These are phyloP conservation scores for Tenthredo amoena DNA, from an alignment of 2,888 invertebrate genomes.

Conservation along the genomic window DNA sequence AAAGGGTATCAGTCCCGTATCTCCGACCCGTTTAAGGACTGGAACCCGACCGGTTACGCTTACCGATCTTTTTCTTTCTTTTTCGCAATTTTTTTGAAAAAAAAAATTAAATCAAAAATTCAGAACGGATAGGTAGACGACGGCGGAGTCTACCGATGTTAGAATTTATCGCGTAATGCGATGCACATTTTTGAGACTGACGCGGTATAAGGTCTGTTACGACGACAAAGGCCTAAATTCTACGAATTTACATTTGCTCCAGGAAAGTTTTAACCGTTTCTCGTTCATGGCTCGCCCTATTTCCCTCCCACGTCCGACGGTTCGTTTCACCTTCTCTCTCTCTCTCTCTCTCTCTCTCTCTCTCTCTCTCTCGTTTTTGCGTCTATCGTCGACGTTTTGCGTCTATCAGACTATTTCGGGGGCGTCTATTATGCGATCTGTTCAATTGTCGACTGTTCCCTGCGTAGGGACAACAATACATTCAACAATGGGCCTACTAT, in stretches of 20 bases:
- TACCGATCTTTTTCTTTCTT: neutral
- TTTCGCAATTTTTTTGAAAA: neutral
- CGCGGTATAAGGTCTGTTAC: constrained; percentile 11
- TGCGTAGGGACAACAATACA: constrained; percentile 33
- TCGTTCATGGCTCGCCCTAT: constrained; percentile 23
- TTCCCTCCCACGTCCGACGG: neutral
- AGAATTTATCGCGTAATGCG: constrained; percentile 48
- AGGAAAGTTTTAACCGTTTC: constrained; percentile 31
- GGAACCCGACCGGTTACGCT: neutral
- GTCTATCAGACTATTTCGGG: constrained; percentile 50
- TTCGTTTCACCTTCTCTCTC: neutral
- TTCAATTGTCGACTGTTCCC: constrained; percentile 47
- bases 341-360: neutral
- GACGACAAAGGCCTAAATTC: constrained; percentile 47
- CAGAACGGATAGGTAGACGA: neutral
- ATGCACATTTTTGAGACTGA: constrained; percentile 46
- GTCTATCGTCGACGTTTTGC: constrained; percentile 29
- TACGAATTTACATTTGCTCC: constrained; percentile 49
- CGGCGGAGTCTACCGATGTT: neutral
- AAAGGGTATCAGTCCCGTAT: neutral
- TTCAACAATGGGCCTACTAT: constrained; percentile 37
- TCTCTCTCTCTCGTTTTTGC: neutral
- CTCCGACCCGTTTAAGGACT: neutral
- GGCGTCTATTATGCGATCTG: constrained; percentile 51
- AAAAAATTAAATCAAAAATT: neutral